Evolutionary conservation across 2,797 vertebrate genomes (phyloP).

Genomic region (Limnodromus scolopaceus): DNA sequence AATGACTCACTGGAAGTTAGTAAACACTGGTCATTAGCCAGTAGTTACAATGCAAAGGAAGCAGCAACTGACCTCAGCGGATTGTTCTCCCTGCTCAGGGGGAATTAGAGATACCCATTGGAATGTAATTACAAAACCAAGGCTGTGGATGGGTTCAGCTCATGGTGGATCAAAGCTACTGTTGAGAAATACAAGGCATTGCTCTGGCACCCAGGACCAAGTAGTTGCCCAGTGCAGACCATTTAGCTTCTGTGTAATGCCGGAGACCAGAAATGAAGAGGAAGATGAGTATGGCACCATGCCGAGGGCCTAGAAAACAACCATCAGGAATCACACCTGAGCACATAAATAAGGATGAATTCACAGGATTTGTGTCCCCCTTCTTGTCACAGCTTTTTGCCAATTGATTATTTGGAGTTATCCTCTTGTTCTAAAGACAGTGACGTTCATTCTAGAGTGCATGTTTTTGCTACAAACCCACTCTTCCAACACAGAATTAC

Average conservation of each 20-base stretch:
- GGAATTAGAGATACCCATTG: constrained; percentile 50
- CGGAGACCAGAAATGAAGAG: neutral
- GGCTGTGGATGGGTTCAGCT: constrained; percentile 13
- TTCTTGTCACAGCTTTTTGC: neutral
- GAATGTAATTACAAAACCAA: constrained; percentile 46
- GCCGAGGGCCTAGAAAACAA: neutral
- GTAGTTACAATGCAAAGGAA: neutral
- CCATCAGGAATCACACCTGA: neutral
- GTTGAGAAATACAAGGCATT: neutral
- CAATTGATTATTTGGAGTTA: neutral
- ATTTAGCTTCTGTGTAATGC: neutral
- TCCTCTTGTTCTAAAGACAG: neutral
- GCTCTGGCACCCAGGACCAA: neutral
- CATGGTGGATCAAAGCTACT: neutral
- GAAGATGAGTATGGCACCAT: accelerated
- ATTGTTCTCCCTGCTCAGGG: constrained; percentile 41
- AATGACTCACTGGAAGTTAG: constrained; percentile 38
- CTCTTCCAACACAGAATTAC: neutral
- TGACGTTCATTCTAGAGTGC: too few species aligned
- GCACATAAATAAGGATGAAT: neutral
- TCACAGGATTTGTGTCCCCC: neutral
- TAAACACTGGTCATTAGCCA: constrained; percentile 2
- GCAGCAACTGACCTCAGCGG: neutral
- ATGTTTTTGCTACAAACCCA: neutral
- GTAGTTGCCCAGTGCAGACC: neutral